Evolutionary conservation across 2,888 invertebrate species (phyloP), one percentile per base, ranked within the genome.

Genomic region (Eutolmus rufibarbis): DNA sequence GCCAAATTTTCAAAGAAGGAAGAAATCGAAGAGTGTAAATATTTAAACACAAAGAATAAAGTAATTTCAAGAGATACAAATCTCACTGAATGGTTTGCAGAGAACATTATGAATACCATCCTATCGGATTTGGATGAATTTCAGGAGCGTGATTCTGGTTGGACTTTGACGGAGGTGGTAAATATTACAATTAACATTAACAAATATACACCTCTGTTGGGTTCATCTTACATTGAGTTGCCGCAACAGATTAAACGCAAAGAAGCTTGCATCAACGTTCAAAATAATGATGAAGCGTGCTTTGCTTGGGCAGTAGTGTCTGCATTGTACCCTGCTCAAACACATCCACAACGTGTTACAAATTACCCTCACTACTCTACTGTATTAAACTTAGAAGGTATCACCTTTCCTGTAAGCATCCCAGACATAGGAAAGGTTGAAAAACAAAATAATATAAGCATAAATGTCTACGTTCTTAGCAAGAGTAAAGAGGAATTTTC

Each of bases 31-130:
- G 23, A 85, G 57, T 85, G 4, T 16, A 43, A 74, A 85, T 85
- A 85, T 85, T 28, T 74, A 43, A 74, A 28, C 28, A 85, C 85
- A 19, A 85, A 56, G 16, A 85, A 85, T 37, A 28, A 74, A 43
- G 12, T 74, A 9, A 85, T 85, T 23, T 85, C 74, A 74, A 84
- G 84, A 74, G 74, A 84, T 40, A 84, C 84, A 66, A 57, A 84
- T 84, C 23, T 84, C n/a, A n/a, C 34, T 1, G 74, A 66, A 74
- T 84, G 84, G 84, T 40, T 74, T 74, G 19, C 28, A 19, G 56
- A 56, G 78, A 78, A 78, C 34, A n/a, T 56, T 81, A 81, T 23
- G 56, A 56, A 81, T 2, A 28, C 28, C 2, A 28, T 51, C 34
- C 81, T 31, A 7, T 46, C 51, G 16, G 56, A 81, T 34, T 81